Conservation (phyloP, 2,888 invertebrate genomes). For the Zelleria hepariella region DNA sequence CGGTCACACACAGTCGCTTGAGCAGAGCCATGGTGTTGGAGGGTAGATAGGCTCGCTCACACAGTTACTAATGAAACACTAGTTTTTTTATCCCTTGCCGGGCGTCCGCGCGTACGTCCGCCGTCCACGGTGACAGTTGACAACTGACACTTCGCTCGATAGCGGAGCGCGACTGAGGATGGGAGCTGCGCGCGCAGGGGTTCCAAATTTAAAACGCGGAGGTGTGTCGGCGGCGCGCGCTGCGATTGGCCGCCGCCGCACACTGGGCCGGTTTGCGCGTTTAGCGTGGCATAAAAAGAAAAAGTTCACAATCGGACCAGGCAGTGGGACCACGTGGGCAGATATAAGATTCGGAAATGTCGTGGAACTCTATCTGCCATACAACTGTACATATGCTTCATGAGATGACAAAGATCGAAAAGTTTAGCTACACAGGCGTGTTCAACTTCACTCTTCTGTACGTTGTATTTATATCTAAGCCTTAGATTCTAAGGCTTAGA, state of each 20-base stretch:
- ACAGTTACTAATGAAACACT: constrained; percentile 34
- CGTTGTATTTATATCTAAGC: too few species aligned
- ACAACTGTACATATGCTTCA: too few species aligned
- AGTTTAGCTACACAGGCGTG: too few species aligned
- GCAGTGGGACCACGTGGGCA: too few species aligned
- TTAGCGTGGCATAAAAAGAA: too few species aligned
- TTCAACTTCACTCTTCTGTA: too few species aligned
- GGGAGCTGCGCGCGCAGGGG: constrained; percentile 57
- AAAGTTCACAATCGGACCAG: too few species aligned
- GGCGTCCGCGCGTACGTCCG: constrained; percentile 28
- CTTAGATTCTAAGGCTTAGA: too few species aligned
- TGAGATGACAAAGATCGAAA: too few species aligned
- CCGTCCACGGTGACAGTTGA: constrained; percentile 45
- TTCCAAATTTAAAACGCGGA: constrained; percentile 63
- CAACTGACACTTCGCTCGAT: constrained; percentile 45
- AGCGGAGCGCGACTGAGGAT: constrained; percentile 31
- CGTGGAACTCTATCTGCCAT: too few species aligned
- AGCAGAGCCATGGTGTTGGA: constrained; percentile 51
- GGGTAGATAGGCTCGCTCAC: constrained; percentile 11
- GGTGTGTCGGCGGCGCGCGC: constrained; percentile 50
- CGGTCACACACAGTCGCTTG: constrained; percentile 49
- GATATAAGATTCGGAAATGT: too few species aligned
- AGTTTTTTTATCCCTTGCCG: background rate
- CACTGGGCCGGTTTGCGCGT: constrained; percentile 27
- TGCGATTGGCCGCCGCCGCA: constrained; percentile 36